Percentiles rank a stretch among this genome's conserved stretches.
Evolutionary conservation across 2,113 vertebrate genomes (phyloP).

Genomic region (Formicarius rufipectus): DNA sequence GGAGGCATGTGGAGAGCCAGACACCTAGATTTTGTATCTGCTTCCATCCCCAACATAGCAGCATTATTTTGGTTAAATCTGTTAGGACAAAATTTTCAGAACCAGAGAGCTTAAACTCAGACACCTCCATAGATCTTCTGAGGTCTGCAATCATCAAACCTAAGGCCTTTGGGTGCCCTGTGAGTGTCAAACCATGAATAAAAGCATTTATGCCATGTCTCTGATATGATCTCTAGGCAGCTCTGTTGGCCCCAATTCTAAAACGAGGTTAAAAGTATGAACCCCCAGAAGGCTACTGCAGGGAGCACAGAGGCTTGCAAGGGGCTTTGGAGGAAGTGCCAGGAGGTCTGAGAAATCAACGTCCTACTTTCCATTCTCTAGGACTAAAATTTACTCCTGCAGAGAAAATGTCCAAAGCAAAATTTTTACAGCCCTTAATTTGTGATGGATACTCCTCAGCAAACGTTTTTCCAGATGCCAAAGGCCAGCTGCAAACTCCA

Average conservation of each 20-base stretch:
- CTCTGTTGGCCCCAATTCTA: background rate
- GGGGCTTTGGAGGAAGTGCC: background rate
- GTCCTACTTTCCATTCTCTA: background rate
- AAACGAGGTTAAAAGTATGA: background rate
- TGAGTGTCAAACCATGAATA: background rate
- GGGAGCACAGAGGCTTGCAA: background rate
- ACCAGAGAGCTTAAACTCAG: background rate
- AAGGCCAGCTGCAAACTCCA: slow-evolving; percentile 27
- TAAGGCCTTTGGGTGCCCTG: background rate
- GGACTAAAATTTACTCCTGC: background rate
- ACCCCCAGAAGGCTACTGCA: background rate
- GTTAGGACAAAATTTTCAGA: background rate
- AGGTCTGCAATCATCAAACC: background rate
- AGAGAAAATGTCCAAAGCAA: background rate
- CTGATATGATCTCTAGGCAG: background rate
- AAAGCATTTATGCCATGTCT: background rate
- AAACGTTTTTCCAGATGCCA: background rate
- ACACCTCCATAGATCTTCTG: background rate
- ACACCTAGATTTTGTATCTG: background rate
- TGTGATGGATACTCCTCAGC: background rate
- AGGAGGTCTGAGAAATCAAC: background rate
- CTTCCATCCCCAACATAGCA: background rate
- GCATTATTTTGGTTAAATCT: background rate
- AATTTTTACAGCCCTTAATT: background rate
- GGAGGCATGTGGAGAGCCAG: background rate